Conservation (phyloP, 2,113 vertebrate species). For the Hemibagrus wyckioides region DNA sequence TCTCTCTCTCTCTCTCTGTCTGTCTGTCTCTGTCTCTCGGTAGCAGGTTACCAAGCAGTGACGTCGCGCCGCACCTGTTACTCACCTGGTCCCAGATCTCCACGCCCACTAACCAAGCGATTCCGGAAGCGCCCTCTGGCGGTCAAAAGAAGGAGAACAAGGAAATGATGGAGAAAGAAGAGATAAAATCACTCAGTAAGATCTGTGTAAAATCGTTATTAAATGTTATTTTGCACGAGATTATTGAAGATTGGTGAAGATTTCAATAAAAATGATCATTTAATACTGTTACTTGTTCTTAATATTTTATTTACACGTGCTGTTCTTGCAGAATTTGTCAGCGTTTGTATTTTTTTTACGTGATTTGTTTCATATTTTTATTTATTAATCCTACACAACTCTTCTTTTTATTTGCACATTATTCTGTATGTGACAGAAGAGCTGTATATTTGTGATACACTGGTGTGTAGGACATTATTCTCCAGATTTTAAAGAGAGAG, state of each 20-base stretch:
- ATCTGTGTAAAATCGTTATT: background rate
- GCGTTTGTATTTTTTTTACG: background rate
- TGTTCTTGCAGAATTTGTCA: background rate
- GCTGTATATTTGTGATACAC: background rate
- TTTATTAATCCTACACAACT: no score
- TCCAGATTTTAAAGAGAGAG: no score
- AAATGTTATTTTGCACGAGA: background rate
- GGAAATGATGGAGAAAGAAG: background rate
- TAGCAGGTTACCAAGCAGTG: slow-evolving; percentile 35
- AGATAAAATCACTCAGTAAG: background rate
- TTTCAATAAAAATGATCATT: no score
- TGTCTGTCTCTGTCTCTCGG: slow-evolving; percentile 13
- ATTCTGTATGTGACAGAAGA: no score
- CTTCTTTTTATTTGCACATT: no score
- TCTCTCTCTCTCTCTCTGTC: background rate
- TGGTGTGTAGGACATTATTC: background rate
- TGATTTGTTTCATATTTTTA: no score
- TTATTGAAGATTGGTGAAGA: background rate
- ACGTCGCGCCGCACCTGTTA: slow-evolving; percentile 46
- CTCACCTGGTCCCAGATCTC: slow-evolving; percentile 35
- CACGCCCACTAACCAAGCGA: background rate
- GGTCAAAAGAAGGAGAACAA: background rate
- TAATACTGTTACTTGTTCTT: no score
- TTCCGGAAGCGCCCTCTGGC: background rate
- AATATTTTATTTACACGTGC: background rate